phyloP scores from a whole-genome alignment of 2,888 invertebrate species.

The Geotrupes spiniger region DNA sequence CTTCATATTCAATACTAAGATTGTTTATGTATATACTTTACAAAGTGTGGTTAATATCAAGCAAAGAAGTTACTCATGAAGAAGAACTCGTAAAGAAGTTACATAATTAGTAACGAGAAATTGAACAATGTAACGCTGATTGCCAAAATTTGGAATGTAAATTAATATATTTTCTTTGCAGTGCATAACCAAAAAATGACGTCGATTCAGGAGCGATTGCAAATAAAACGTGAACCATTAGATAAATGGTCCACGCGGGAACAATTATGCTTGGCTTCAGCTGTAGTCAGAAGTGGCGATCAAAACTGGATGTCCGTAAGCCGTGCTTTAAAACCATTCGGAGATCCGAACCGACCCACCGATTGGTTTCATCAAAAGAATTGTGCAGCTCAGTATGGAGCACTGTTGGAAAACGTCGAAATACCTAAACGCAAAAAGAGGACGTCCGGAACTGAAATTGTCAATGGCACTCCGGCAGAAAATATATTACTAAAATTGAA shows the following conservation, averaged over 20 bases:
- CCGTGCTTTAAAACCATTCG: conserved; percentile 72
- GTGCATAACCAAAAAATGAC: conserved; percentile 33
- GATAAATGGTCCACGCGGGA: conserved; percentile 87
- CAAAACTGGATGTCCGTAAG: conserved; percentile 92
- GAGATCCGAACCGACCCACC: conserved; percentile 69
- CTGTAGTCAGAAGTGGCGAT: conserved; percentile 80
- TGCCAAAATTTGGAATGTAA: too few species aligned
- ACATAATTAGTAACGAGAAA: too few species aligned
- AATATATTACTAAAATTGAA: conserved; percentile 74
- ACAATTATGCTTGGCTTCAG: conserved; percentile 80
- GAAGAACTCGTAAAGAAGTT: too few species aligned
- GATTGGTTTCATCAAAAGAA: conserved; percentile 91
- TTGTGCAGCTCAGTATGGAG: conserved; percentile 87
- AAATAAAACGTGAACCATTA: conserved; percentile 65
- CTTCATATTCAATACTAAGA: too few species aligned
- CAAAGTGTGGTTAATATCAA: too few species aligned
- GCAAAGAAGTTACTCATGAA: too few species aligned
- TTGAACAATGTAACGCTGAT: too few species aligned
- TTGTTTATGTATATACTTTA: too few species aligned
- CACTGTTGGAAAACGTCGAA: conserved; percentile 76
- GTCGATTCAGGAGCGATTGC: conserved; percentile 48
- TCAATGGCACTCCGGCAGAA: conserved; percentile 71
- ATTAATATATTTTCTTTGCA: too few species aligned
- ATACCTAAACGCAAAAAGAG: conserved; percentile 83
- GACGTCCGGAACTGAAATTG: conserved; percentile 54